Percentiles rank a stretch among this genome's conserved stretches.
Conservation (phyloP, 2,113 vertebrate genomes). For the Dunckerocampus dactyliophorus region DNA sequence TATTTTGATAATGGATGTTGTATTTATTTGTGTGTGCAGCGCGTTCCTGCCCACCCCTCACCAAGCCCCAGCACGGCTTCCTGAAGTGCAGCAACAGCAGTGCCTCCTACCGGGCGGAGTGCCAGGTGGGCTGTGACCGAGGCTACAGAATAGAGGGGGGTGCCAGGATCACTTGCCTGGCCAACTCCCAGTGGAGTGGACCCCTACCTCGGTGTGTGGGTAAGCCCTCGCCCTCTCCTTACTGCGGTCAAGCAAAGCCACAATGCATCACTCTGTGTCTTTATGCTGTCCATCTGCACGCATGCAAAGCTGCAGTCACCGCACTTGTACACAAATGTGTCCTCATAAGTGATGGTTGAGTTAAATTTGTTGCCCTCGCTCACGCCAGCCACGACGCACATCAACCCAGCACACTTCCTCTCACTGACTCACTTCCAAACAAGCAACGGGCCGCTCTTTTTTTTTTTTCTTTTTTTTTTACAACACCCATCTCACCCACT, state of each 20-base stretch:
- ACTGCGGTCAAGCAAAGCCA: constrained; percentile 10
- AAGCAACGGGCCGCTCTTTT: no score
- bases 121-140: constrained; percentile 80
- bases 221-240: constrained; percentile 70
- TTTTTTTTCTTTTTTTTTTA: constrained; percentile 33
- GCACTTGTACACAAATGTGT: constrained; percentile 13
- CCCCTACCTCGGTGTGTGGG: constrained; percentile 87
- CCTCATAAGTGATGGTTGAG: constrained; percentile 61
- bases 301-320: constrained; percentile 26
- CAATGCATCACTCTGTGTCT: constrained; percentile 26
- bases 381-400: constrained; percentile 33
- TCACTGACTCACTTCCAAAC: constrained; percentile 27
- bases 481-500: constrained; percentile 13
- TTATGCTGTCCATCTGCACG: constrained; percentile 42
- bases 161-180: constrained; percentile 81
- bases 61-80: constrained; percentile 73
- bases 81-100: constrained; percentile 79
- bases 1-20: neutral
- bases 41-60: constrained; percentile 81
- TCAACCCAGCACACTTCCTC: constrained; percentile 40
- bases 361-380: constrained; percentile 53
- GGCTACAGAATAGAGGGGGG: constrained; percentile 85
- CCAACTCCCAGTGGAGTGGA: constrained; percentile 85
- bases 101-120: constrained; percentile 76
- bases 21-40: constrained; percentile 65